Evolutionary conservation across 2,113 vertebrate species (phyloP).

Genomic region (Bos indicus): DNA sequence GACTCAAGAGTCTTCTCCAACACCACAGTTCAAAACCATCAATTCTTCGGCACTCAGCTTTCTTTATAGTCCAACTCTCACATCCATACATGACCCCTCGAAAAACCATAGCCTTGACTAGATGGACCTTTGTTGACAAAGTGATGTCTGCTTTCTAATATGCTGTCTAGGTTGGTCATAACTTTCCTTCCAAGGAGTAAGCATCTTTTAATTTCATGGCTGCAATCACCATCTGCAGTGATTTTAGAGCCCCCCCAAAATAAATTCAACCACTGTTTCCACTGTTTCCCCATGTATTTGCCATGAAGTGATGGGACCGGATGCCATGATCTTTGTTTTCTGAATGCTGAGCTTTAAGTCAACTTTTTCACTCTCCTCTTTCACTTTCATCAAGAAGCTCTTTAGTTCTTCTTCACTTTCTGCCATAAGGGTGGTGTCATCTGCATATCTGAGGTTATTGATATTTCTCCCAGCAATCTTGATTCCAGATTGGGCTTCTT

Average conservation of each 20-base stretch:
- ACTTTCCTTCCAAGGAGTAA: neutral
- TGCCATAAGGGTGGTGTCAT: neutral
- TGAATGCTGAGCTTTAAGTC: neutral
- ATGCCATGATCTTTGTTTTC: neutral
- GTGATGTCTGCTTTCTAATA: neutral
- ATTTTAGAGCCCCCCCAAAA: fast-evolving
- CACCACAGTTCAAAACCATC: neutral
- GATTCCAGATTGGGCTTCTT: neutral
- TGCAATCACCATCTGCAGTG: neutral
- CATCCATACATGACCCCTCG: neutral
- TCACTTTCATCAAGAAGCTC: neutral
- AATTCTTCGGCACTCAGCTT: fast-evolving
- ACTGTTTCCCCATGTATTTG: neutral
- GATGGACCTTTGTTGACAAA: neutral
- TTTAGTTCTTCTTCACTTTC: neutral
- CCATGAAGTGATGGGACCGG: neutral
- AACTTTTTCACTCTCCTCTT: neutral
- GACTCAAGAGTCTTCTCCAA: neutral
- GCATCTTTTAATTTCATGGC: neutral
- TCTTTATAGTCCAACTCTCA: neutral
- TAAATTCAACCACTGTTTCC: no score
- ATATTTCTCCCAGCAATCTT: neutral
- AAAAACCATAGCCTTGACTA: neutral
- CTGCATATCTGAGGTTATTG: neutral
- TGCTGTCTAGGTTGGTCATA: neutral